These are phyloP conservation scores for Sardinella longiceps DNA, from an alignment of 2,797 vertebrate genomes.

Conservation along the genomic window DNA sequence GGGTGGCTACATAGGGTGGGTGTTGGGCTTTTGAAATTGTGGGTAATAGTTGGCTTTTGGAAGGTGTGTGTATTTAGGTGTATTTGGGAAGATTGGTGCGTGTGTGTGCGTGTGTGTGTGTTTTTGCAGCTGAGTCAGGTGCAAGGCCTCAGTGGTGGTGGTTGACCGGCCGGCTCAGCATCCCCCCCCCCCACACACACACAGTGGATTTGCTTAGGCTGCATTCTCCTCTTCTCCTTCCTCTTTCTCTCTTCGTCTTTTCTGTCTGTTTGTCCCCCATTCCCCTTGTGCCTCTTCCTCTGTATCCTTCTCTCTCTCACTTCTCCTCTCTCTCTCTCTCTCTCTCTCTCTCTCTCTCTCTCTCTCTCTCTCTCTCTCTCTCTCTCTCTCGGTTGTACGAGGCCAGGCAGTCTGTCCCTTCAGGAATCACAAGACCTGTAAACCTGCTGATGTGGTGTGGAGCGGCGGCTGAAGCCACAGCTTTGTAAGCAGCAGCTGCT, in stretches of 20 bases:
- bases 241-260: neutral
- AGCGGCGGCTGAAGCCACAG: neutral
- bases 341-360: neutral
- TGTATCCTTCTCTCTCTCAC: neutral
- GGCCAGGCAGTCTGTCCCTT: slow-evolving; percentile 3
- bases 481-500: slow-evolving; percentile 9
- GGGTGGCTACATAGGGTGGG: no score
- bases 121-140: slow-evolving; percentile 25
- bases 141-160: neutral
- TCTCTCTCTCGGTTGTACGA: neutral
- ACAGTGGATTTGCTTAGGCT: neutral
- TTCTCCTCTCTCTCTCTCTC: neutral
- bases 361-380: slow-evolving; percentile 12
- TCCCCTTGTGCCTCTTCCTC: neutral
- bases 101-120: neutral
- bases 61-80: no score
- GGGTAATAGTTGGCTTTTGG: neutral
- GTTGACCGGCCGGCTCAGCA: no score
- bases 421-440: slow-evolving; percentile 24
- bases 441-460: slow-evolving; percentile 22
- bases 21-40: no score
- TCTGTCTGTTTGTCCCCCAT: neutral
- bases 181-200: neutral
- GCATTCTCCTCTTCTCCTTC: neutral
- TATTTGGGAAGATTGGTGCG: no score